These are phyloP conservation scores for Spatulosminthurus flaviceps DNA, from an alignment of 2,888 invertebrate genomes.

Conservation along the genomic window DNA sequence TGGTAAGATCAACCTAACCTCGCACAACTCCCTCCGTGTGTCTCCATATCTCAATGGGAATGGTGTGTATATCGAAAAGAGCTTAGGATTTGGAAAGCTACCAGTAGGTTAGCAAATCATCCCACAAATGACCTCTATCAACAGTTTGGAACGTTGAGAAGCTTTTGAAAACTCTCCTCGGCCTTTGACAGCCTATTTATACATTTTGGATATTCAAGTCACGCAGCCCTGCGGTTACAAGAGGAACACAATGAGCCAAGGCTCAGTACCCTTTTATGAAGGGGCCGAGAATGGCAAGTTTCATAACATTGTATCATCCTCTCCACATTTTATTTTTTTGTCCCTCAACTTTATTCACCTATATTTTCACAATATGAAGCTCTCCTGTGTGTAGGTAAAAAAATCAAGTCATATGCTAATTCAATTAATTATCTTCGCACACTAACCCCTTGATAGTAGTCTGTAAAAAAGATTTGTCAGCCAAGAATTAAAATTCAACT, in stretches of 20 bases:
- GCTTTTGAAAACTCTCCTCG: background rate
- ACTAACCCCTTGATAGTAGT: background rate
- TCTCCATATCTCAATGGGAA: too few relatives aligned
- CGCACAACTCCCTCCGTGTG: too few relatives aligned
- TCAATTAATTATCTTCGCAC: constrained; percentile 9
- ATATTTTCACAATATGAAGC: background rate
- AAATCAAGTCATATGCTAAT: background rate
- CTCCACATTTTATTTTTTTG: background rate
- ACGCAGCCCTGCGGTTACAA: constrained; percentile 50
- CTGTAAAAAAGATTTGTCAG: background rate
- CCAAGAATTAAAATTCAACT: background rate
- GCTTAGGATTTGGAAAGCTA: background rate
- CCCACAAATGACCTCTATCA: constrained; percentile 46
- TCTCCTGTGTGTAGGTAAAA: background rate
- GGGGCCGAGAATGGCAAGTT: background rate
- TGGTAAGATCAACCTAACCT: too few relatives aligned
- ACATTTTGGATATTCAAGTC: constrained; percentile 43
- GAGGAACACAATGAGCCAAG: constrained; percentile 37
- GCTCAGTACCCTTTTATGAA: background rate
- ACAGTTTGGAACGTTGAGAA: background rate
- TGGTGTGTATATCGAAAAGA: too few relatives aligned
- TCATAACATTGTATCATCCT: background rate
- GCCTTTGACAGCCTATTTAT: background rate
- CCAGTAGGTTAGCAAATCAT: constrained; percentile 12
- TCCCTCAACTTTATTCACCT: background rate